Conservation (phyloP, 2,888 invertebrate species). For the Drosophila tanythrix region DNA sequence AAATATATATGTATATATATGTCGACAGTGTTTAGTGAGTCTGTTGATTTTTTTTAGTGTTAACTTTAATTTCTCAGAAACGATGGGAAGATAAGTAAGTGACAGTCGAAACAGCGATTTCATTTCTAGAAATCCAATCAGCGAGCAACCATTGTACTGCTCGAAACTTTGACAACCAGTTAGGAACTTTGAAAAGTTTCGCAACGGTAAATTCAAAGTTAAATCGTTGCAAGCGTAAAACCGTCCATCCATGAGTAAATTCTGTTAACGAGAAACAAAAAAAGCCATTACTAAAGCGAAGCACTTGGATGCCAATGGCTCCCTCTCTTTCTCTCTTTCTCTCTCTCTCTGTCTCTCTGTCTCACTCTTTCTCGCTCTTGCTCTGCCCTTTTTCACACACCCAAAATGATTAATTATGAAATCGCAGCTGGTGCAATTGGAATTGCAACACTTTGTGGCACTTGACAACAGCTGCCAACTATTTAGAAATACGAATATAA, state of each 20-base stretch:
- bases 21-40: neutral
- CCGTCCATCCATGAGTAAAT: neutral
- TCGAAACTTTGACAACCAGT: neutral
- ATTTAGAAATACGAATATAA: slow-evolving; percentile 19
- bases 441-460: slow-evolving; percentile 40
- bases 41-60: neutral
- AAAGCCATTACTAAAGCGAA: neutral
- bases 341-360: neutral
- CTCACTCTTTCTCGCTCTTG: neutral
- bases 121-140: neutral
- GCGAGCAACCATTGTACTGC: neutral
- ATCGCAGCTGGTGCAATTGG: slow-evolving; percentile 59
- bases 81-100: neutral
- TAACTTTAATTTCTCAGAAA: neutral
- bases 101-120: neutral
- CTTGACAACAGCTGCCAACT: slow-evolving; percentile 39
- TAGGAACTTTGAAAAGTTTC: neutral
- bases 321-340: neutral
- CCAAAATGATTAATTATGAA: slow-evolving; percentile 53
- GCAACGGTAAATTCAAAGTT: neutral
- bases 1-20: neutral
- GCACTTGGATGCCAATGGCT: neutral
- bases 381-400: slow-evolving; percentile 1
- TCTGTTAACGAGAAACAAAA: neutral
- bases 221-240: neutral